Evolutionary conservation across 2,797 vertebrate species (phyloP).

Genomic region (Cryptoblepharus egeriae): DNA sequence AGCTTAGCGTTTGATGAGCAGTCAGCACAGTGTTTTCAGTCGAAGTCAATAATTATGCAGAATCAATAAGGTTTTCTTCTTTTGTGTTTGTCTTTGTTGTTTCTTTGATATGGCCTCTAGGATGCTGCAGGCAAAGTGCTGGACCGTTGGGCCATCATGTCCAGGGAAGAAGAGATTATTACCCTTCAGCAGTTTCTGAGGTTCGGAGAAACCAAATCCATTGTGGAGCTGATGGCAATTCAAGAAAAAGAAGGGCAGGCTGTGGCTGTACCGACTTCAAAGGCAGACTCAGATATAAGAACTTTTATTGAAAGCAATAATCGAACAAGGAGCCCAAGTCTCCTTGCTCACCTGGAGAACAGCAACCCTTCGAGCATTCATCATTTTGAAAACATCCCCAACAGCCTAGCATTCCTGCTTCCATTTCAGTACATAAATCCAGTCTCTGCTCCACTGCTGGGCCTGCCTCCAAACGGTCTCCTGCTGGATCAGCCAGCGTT

Average conservation of each 20-base stretch:
- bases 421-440: slow-evolving; percentile 99
- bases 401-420: slow-evolving; percentile 96
- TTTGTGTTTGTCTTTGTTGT: slow-evolving; percentile 90
- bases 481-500: slow-evolving; percentile 92
- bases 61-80: slow-evolving; percentile 88
- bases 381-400: slow-evolving; percentile 99
- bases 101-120: slow-evolving; percentile 92
- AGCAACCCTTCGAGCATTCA: slow-evolving; percentile 99
- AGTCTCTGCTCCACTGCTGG: slow-evolving; percentile 94
- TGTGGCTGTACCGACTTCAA: slow-evolving; percentile 95
- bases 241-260: slow-evolving; percentile 99
- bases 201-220: slow-evolving; percentile 99
- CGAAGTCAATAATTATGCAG: slow-evolving; percentile 85
- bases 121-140: slow-evolving; percentile 99
- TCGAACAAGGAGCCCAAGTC: slow-evolving; percentile 94
- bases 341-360: slow-evolving; percentile 94
- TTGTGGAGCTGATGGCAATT: slow-evolving; percentile 99
- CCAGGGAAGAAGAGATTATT: slow-evolving; percentile 99
- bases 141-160: slow-evolving; percentile 99
- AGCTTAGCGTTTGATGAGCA: slow-evolving; percentile 79
- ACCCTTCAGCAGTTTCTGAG: slow-evolving; percentile 99
- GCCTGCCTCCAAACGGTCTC: slow-evolving; percentile 95
- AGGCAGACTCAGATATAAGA: slow-evolving; percentile 98
- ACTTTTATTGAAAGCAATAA: slow-evolving; percentile 99
- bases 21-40: slow-evolving; percentile 76